Evolutionary conservation across 2,113 vertebrate species (phyloP).

Genomic region (Neogobius melanostomus): DNA sequence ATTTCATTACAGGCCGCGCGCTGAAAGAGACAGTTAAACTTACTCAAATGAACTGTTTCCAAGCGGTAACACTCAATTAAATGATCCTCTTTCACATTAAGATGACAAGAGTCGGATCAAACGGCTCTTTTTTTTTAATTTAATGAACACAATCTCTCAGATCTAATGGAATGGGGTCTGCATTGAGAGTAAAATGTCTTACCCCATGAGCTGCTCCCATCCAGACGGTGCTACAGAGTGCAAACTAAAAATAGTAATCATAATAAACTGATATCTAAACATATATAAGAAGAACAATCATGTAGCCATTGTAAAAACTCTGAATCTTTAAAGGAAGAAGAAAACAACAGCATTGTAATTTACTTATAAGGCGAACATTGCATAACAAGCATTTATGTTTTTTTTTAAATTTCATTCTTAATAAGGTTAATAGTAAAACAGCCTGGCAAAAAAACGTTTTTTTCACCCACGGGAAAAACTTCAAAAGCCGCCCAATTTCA

Average conservation of each 20-base stretch:
- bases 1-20: not conserved
- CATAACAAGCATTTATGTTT: too few relatives aligned
- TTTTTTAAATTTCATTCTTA: too few relatives aligned
- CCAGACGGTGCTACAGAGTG: not conserved
- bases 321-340: too few relatives aligned
- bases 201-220: not conserved
- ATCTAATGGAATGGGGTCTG: not conserved
- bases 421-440: too few relatives aligned
- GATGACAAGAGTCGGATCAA: not conserved
- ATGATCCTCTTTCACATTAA: constrained; percentile 1
- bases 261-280: not conserved
- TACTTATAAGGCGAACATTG: too few relatives aligned
- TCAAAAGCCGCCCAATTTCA: too few relatives aligned
- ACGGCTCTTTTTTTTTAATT: not conserved
- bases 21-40: not conserved
- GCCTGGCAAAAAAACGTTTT: too few relatives aligned
- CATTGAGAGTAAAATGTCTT: not conserved
- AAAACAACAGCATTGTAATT: too few relatives aligned
- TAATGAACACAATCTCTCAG: not conserved
- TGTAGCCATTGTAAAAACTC: too few relatives aligned
- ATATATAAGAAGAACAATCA: too few relatives aligned
- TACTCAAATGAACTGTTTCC: not conserved
- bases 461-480: too few relatives aligned
- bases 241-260: not conserved
- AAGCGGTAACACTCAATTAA: not conserved